These are phyloP conservation scores for Echinops telfairi DNA, from an alignment of 2,113 vertebrate species.

Conservation along the genomic window DNA sequence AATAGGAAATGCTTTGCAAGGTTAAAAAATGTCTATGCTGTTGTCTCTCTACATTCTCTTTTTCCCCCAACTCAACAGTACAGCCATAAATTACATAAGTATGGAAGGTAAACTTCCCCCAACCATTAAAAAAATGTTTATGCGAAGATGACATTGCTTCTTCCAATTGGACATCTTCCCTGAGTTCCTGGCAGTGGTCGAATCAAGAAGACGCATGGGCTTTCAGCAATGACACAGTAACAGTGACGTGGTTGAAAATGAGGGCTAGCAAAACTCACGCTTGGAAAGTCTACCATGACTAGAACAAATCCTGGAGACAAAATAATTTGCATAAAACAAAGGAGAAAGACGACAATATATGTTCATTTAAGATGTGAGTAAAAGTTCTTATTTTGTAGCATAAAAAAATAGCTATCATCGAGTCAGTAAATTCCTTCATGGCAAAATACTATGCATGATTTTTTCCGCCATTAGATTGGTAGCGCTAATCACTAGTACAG, in stretches of 20 bases:
- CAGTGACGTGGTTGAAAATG: constrained; percentile 14
- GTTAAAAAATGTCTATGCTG: not conserved
- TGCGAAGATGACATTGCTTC: constrained; percentile 22
- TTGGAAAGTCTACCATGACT: constrained; percentile 52
- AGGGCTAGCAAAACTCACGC: constrained; percentile 30
- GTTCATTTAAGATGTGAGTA: constrained; percentile 1
- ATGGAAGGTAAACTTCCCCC: constrained; percentile 50
- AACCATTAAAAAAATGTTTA: constrained; percentile 28
- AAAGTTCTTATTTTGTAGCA: constrained; percentile 4
- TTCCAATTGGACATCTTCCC: constrained; percentile 47
- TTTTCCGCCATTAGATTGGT: not conserved
- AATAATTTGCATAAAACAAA: constrained; percentile 8
- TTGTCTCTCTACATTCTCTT: constrained; percentile 25
- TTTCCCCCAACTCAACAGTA: constrained; percentile 5
- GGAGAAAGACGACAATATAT: not conserved
- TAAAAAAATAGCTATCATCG: not conserved
- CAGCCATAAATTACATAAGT: constrained; percentile 42
- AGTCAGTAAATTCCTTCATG: not conserved
- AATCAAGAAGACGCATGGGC: constrained; percentile 47
- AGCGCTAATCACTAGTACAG: not conserved
- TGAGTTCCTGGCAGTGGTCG: constrained; percentile 33
- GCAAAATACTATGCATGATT: constrained; percentile 1
- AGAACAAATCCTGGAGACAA: constrained; percentile 50
- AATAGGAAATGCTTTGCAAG: constrained; percentile 11
- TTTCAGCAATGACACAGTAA: constrained; percentile 27